Evolutionary conservation across 2,113 vertebrate species (phyloP), one percentile per base, ranked within the genome.

Genomic region (Bubo scandiacus): DNA sequence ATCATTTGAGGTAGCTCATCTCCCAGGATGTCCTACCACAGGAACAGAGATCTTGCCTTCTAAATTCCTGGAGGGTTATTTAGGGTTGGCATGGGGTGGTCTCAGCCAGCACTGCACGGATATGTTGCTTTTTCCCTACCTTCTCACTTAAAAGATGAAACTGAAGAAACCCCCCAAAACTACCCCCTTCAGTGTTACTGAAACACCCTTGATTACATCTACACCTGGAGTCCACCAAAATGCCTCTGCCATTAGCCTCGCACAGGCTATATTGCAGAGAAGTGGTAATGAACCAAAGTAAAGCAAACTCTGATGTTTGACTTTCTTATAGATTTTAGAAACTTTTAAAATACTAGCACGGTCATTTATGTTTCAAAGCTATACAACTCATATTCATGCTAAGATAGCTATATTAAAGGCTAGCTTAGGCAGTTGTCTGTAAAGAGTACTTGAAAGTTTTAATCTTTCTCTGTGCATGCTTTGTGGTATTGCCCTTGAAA

Each of bases 401-500:
- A 99, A 99, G 99, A 98, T 98, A 98, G 95, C 98, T 97, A n/a
- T 98, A 97, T 98, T 97, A 98, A 98, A 99, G 98, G 98, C 97
- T 98, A 99, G 99, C 98, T 97, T 98, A 99, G 99, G 98, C 97
- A 99, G 98, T 97, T 98, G 90, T 94, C 98, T 98, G 98, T 98
- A 97, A 98, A 98, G 98, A 98, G 97, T 98, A 97, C 97, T 97
- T 97, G 86, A 97, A 92, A 98, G 94, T 97, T 98, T 98, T 96
- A 98, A 98, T 98, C 98, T 98, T 97, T 98, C 98, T 99, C 98
- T 98, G 97, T 99, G 99, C 99, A 99, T 99, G 99, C 98, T 98
- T 98, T 98, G 98, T 98, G 98, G 98, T 98, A 98, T 96, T 98
- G 95, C 97, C 98, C 98, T 98, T 99, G 98, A 98, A 99, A 99